Conservation (phyloP, 2,888 invertebrate species). For the Dascillus cervinus region DNA sequence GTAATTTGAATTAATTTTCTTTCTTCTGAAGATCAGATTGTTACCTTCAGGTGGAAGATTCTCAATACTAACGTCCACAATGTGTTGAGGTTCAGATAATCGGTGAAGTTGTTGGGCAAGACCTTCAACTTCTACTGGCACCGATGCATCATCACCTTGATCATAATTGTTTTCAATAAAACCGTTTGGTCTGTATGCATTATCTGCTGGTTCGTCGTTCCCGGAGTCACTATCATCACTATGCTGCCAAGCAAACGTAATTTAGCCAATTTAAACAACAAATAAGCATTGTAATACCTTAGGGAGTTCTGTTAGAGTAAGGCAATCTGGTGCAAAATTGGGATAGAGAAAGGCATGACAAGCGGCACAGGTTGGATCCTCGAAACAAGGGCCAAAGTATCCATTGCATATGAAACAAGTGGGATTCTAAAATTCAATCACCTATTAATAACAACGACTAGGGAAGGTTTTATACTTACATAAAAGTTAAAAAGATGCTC, state of each 20-base stretch:
- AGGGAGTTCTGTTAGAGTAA: constrained; percentile 28
- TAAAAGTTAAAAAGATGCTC: too few species aligned
- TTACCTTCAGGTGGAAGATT: constrained; percentile 32
- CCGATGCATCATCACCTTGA: constrained; percentile 16
- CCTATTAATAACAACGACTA: too few species aligned
- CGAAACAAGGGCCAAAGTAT: constrained; percentile 86
- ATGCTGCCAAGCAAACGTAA: constrained; percentile 48
- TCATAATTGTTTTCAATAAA: constrained; percentile 5
- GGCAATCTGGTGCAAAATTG: constrained; percentile 44
- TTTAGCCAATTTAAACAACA: too few species aligned
- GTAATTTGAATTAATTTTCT: too few species aligned
- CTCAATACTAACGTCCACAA: constrained; percentile 26
- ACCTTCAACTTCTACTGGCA: constrained; percentile 19
- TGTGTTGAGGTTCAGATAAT: constrained; percentile 18
- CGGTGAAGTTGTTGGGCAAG: constrained; percentile 21
- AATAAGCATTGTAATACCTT: constrained; percentile 35
- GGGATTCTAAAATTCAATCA: constrained; percentile 49
- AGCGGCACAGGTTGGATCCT: constrained; percentile 83
- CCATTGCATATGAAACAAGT: constrained; percentile 82
- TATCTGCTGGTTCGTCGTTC: constrained; percentile 84
- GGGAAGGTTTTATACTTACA: too few species aligned
- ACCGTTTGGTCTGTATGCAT: constrained; percentile 32
- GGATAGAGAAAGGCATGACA: constrained; percentile 92
- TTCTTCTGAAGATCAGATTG: too few species aligned
- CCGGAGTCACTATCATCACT: constrained; percentile 80